Evolutionary conservation across 2,888 invertebrate genomes (phyloP).

Genomic region (Scotopteryx bipunctaria): DNA sequence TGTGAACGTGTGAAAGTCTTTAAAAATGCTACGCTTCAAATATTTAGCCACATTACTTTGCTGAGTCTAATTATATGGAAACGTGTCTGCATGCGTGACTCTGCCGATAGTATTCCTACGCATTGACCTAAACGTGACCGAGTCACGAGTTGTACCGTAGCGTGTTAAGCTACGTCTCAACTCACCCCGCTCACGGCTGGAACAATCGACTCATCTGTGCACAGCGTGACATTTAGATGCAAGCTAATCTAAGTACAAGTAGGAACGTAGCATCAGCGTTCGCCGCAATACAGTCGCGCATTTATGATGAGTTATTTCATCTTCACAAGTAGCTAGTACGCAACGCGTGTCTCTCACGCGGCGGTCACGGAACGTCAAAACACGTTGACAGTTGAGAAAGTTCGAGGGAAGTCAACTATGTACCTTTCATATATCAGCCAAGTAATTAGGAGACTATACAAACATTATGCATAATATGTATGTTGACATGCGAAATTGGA

Average conservation of each 20-base stretch:
- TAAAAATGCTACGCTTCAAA: not conserved
- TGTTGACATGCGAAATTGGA: slow-evolving; percentile 39
- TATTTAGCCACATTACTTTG: not conserved
- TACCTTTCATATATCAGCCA: slow-evolving; percentile 38
- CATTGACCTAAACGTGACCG: not conserved
- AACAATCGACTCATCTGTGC: no score
- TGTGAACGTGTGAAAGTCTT: not conserved
- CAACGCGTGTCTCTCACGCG: no score
- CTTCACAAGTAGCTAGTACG: no score
- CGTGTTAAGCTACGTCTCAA: no score
- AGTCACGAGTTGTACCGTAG: not conserved
- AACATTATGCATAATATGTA: no score
- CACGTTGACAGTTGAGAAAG: not conserved
- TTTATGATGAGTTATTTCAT: no score
- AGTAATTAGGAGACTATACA: slow-evolving; percentile 42
- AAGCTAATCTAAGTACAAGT: no score
- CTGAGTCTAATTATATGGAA: not conserved
- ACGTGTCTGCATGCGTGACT: slow-evolving; percentile 7
- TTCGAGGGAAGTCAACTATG: not conserved
- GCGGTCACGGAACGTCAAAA: no score
- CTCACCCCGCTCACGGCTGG: no score
- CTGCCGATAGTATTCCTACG: not conserved
- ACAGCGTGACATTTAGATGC: no score
- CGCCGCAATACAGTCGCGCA: no score
- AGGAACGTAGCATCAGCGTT: no score